phyloP scores from a whole-genome alignment of 2,888 invertebrate species.

The Helobdella robusta region DNA sequence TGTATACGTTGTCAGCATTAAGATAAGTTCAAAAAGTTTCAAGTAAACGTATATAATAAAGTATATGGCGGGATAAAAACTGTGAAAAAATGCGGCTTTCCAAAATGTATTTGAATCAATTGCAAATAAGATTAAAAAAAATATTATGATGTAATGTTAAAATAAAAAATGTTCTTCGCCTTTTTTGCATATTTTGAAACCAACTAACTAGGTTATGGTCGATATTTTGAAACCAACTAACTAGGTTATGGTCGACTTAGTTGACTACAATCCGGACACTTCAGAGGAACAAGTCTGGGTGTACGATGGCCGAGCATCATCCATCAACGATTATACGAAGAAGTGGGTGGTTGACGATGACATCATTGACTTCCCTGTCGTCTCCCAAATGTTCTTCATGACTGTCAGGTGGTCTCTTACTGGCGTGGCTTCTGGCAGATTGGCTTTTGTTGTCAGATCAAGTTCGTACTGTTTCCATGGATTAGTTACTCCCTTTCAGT shows the following conservation, averaged over 20 bases:
- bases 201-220: slow-evolving; percentile 36
- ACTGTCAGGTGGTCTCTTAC: slow-evolving; percentile 44
- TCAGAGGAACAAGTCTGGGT: slow-evolving; percentile 43
- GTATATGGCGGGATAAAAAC: too few species aligned
- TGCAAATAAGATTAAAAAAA: too few species aligned
- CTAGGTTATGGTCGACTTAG: slow-evolving; percentile 40
- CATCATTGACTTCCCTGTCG: slow-evolving; percentile 76
- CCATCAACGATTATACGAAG: slow-evolving; percentile 19
- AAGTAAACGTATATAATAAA: too few species aligned
- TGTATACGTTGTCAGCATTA: too few species aligned
- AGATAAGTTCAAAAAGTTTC: too few species aligned
- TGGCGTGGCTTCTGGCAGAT: slow-evolving; percentile 41
- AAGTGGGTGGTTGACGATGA: slow-evolving; percentile 57
- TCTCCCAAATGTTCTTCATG: slow-evolving; percentile 57
- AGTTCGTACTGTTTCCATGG: slow-evolving; percentile 37
- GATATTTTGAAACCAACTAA: slow-evolving; percentile 23
- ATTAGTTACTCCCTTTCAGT: background rate
- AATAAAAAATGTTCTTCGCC: too few species aligned
- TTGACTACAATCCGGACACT: slow-evolving; percentile 46
- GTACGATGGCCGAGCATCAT: slow-evolving; percentile 35
- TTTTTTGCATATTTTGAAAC: background rate
- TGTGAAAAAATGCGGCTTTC: too few species aligned
- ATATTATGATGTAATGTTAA: too few species aligned
- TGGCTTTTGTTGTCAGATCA: slow-evolving; percentile 43
- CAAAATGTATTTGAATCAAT: too few species aligned